phyloP scores from a whole-genome alignment of 2,797 vertebrate species.

The Clarias fuscus region DNA sequence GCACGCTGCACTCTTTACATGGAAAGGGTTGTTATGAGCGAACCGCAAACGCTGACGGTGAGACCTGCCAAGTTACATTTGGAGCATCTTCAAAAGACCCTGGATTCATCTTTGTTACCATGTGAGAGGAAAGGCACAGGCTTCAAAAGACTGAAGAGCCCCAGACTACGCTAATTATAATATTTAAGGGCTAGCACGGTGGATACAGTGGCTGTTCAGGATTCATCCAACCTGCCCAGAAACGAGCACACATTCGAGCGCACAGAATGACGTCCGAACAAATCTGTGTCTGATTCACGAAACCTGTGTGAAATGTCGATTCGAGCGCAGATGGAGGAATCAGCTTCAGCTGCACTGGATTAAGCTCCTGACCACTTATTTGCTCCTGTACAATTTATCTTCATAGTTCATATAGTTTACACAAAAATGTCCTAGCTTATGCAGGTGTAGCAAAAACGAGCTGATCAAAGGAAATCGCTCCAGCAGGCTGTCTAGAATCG shows the following conservation, averaged over 20 bases:
- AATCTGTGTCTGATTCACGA: neutral
- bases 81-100: slow-evolving; percentile 41
- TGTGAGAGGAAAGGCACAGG: neutral
- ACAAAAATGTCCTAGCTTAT: neutral
- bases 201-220: neutral
- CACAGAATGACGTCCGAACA: neutral
- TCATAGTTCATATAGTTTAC: neutral
- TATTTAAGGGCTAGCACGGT: slow-evolving; percentile 10
- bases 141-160: slow-evolving; percentile 27
- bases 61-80: slow-evolving; percentile 39
- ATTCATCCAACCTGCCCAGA: neutral
- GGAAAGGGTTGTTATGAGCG: slow-evolving; percentile 43
- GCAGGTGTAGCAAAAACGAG: neutral
- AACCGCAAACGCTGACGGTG: slow-evolving; percentile 25
- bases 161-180: slow-evolving; percentile 23
- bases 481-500: neutral
- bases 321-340: neutral
- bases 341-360: neutral
- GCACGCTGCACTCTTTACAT: slow-evolving; percentile 12
- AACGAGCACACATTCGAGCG: neutral
- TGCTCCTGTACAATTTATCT: neutral
- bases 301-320: neutral
- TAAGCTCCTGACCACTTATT: neutral
- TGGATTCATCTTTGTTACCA: slow-evolving; percentile 28
- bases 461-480: neutral